Evolutionary conservation across 2,888 invertebrate species (phyloP).

Genomic region (Drosophila fulvimacula): DNA sequence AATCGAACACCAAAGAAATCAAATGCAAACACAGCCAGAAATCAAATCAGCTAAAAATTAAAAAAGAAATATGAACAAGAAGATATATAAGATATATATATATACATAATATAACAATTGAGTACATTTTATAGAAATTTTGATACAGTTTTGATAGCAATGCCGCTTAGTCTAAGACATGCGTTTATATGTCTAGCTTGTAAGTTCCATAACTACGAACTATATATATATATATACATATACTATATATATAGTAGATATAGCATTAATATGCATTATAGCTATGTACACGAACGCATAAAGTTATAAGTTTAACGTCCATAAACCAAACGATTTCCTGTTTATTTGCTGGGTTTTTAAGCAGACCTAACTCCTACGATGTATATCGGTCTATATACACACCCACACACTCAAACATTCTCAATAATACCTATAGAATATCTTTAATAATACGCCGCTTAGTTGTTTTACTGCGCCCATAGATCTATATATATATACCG

Average conservation of each 20-base stretch:
- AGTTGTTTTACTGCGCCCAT: conserved; percentile 61
- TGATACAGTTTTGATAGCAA: conserved; percentile 65
- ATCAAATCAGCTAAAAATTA: conserved; percentile 39
- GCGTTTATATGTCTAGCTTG: conserved; percentile 45
- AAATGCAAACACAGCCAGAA: conserved; percentile 29
- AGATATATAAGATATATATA: neutral
- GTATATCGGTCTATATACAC: conserved; percentile 4
- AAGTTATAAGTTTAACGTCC: conserved; percentile 44
- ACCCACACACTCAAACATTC: neutral
- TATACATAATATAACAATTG: conserved; percentile 6
- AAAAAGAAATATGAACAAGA: conserved; percentile 3
- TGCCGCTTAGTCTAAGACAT: conserved; percentile 36
- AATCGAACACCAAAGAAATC: conserved; percentile 42
- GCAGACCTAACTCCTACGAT: conserved; percentile 20
- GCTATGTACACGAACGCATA: conserved; percentile 11
- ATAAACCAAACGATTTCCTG: conserved; percentile 35
- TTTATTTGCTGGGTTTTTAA: conserved; percentile 27
- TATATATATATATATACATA: conserved; percentile 9
- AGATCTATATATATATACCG: conserved; percentile 36
- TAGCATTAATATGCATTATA: conserved; percentile 25
- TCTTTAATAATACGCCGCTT: conserved; percentile 56
- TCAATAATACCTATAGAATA: conserved; percentile 29
- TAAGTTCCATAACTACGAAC: conserved; percentile 47
- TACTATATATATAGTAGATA: conserved; percentile 20
- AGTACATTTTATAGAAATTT: conserved; percentile 60